Evolutionary conservation across 2,797 vertebrate genomes (phyloP).

Genomic region (Coluber constrictor): DNA sequence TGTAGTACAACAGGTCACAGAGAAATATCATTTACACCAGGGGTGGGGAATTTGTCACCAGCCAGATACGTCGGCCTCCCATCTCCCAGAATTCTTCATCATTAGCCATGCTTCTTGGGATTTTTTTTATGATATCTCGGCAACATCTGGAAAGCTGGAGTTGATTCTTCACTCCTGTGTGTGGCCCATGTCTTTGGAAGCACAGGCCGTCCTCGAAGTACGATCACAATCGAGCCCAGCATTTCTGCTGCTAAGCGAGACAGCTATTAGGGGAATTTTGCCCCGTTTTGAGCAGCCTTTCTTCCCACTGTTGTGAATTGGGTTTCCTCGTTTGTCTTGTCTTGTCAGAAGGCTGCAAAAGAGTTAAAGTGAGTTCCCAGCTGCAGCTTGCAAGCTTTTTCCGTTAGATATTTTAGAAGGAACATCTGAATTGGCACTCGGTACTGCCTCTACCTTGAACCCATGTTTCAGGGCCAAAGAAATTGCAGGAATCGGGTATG

Average conservation of each 20-base stretch:
- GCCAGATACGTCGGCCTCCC: not conserved
- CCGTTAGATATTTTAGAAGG: not conserved
- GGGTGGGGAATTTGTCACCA: not conserved
- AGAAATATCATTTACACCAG: conserved; percentile 64
- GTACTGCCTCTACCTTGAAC: conserved; percentile 6
- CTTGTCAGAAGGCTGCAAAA: no score
- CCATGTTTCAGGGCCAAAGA: not conserved
- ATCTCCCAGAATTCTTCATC: not conserved
- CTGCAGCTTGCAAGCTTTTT: not conserved
- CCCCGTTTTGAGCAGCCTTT: no score
- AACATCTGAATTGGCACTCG: not conserved
- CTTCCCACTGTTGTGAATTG: no score
- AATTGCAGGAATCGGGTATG: no score
- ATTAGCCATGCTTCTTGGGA: not conserved
- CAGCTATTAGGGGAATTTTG: no score
- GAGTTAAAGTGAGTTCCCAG: not conserved
- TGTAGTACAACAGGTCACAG: conserved; percentile 64
- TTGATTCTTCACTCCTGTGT: not conserved
- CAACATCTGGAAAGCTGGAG: not conserved
- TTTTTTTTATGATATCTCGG: not conserved
- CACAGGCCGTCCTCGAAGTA: no score
- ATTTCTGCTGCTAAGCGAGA: no score
- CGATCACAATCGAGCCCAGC: no score
- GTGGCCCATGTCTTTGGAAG: conserved; percentile 39
- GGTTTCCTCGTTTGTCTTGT: no score